A percentile compares a stretch with the other conserved stretches of the same genome.
Conservation (phyloP, 2,797 vertebrate genomes). For the Taenioides sp. region DNA sequence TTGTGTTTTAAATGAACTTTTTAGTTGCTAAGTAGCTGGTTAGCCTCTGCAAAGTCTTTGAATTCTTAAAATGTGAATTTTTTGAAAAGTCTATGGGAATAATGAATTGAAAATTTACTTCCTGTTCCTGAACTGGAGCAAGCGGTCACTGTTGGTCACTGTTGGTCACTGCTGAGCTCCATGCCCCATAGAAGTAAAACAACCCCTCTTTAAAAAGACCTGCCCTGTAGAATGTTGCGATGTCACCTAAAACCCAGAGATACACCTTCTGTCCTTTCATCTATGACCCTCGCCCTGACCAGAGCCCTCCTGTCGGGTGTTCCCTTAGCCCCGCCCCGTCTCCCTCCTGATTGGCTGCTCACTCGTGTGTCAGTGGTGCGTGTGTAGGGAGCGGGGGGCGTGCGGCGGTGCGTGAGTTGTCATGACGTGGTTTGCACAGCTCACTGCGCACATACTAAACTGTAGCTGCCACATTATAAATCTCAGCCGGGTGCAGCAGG, state of each 20-base stretch:
- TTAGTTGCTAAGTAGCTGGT: too few relatives aligned
- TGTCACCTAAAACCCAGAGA: neutral
- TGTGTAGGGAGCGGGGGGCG: constrained; percentile 23
- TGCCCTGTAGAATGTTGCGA: too few relatives aligned
- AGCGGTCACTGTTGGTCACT: too few relatives aligned
- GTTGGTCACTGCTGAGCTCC: too few relatives aligned
- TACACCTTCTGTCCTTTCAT: neutral
- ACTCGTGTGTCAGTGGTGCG: constrained; percentile 25
- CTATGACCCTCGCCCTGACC: constrained; percentile 1
- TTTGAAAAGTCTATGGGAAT: too few relatives aligned
- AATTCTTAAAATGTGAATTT: too few relatives aligned
- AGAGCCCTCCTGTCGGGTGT: neutral
- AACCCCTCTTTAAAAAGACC: too few relatives aligned
- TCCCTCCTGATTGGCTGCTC: constrained; percentile 36
- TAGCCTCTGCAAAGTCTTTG: too few relatives aligned
- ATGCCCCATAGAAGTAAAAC: too few relatives aligned
- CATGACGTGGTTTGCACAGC: constrained; percentile 74
- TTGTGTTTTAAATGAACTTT: too few relatives aligned
- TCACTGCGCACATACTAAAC: constrained; percentile 79
- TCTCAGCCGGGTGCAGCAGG: constrained; percentile 50
- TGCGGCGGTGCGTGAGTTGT: constrained; percentile 70
- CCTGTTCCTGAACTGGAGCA: too few relatives aligned
- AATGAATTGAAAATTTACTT: too few relatives aligned
- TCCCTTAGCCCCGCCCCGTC: constrained; percentile 1
- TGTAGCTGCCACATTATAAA: constrained; percentile 76